A percentile compares a stretch with the other conserved stretches of the same genome.
Evolutionary conservation across 1,140 invertebrate genomes (phyloP).

Genomic region (Antheraea pernyi): DNA sequence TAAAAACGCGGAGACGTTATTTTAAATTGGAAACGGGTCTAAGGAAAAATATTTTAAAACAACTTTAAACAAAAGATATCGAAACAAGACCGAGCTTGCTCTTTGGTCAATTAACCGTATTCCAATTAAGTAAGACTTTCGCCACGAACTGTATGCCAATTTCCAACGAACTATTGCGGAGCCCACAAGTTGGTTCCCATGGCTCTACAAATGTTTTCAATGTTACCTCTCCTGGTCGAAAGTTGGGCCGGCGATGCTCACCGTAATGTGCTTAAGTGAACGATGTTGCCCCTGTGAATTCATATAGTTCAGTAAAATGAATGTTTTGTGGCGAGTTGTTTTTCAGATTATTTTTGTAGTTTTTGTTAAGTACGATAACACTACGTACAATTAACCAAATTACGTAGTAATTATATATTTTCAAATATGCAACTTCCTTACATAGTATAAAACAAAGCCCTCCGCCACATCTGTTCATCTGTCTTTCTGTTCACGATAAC

Average conservation of each 20-base stretch:
- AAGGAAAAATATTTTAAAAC: not conserved
- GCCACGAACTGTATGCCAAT: conserved; percentile 38
- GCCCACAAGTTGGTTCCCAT: conserved; percentile 48
- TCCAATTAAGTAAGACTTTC: conserved; percentile 35
- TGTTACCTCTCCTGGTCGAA: conserved; percentile 52
- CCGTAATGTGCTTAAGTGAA: conserved; percentile 70
- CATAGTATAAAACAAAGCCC: too few species aligned
- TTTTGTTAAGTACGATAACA: not conserved
- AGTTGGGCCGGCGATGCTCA: conserved; percentile 44
- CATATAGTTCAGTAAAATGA: conserved; percentile 44
- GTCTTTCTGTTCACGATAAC: too few species aligned
- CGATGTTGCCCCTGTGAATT: conserved; percentile 65
- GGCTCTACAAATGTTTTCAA: conserved; percentile 61
- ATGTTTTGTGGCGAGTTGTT: conserved; percentile 38
- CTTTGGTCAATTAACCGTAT: conserved; percentile 18
- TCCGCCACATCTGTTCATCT: too few species aligned
- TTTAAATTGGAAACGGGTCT: not conserved
- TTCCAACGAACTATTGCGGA: conserved; percentile 32
- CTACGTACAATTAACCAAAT: too few species aligned
- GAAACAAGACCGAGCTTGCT: conserved; percentile 3
- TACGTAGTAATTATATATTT: not conserved
- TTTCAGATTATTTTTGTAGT: conserved; percentile 21
- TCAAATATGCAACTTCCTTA: not conserved
- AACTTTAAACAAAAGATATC: not conserved
- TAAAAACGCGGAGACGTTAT: not conserved